These are phyloP conservation scores for Andricus curvator DNA, from an alignment of 2,888 invertebrate species.

Conservation along the genomic window DNA sequence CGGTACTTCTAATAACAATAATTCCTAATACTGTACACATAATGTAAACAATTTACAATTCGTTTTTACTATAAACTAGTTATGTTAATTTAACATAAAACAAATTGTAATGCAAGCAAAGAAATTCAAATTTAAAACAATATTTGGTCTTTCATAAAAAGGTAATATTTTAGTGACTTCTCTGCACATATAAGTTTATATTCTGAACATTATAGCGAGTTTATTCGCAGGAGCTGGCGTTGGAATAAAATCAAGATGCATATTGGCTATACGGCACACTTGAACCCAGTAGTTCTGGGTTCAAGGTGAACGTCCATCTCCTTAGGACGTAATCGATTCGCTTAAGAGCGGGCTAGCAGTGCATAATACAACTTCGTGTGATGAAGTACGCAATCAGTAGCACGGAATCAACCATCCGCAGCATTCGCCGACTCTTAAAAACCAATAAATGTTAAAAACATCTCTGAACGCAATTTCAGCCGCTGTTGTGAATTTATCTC, in stretches of 20 bases:
- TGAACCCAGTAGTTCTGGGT: slow-evolving; percentile 35
- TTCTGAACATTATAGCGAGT: not conserved
- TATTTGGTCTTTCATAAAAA: not conserved
- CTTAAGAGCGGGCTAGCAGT: slow-evolving; percentile 32
- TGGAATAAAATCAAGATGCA: slow-evolving; percentile 32
- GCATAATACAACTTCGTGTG: slow-evolving; percentile 17
- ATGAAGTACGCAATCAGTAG: slow-evolving; percentile 31
- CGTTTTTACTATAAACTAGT: too few relatives aligned
- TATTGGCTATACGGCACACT: slow-evolving; percentile 20
- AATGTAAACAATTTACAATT: too few relatives aligned
- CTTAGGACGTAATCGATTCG: slow-evolving; percentile 39
- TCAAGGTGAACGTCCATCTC: slow-evolving; percentile 41
- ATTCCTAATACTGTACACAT: too few relatives aligned
- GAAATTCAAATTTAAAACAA: not conserved
- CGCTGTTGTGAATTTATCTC: slow-evolving; percentile 19
- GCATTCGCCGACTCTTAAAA: slow-evolving; percentile 29
- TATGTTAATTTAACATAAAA: not conserved
- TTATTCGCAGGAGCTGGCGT: not conserved
- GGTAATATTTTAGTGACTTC: not conserved
- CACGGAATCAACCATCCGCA: slow-evolving; percentile 8
- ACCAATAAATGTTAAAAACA: slow-evolving; percentile 31
- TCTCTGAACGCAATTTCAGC: not conserved
- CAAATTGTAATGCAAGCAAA: not conserved
- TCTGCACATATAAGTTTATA: not conserved
- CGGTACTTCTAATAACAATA: too few relatives aligned